Evolutionary conservation across 2,888 invertebrate genomes (phyloP).

Genomic region (Monopis laevigella): DNA sequence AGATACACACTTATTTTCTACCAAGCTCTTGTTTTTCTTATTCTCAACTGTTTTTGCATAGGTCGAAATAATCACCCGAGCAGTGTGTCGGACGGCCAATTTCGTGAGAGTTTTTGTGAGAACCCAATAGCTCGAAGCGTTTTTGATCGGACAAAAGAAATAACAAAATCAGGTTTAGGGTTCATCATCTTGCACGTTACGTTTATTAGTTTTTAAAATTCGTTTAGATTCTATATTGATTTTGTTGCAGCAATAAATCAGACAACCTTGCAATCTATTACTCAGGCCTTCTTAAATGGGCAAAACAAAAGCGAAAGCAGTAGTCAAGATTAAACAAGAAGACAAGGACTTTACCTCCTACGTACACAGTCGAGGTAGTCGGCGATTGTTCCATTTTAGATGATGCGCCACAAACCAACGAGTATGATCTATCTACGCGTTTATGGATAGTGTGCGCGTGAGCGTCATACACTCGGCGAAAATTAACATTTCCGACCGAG

Average conservation of each 20-base stretch:
- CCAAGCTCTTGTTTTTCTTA: slow-evolving; percentile 12
- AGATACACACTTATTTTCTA: slow-evolving; percentile 12
- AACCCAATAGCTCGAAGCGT: slow-evolving; percentile 9
- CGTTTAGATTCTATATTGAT: slow-evolving; percentile 1
- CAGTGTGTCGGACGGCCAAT: slow-evolving; percentile 9
- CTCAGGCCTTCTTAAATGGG: too few relatives aligned
- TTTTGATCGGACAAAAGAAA: slow-evolving; percentile 4
- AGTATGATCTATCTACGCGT: neutral
- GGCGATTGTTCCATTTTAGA: slow-evolving; percentile 10
- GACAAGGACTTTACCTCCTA: slow-evolving; percentile 2
- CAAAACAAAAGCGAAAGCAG: slow-evolving; percentile 8
- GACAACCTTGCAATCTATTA: slow-evolving; percentile 6
- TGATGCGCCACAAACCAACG: slow-evolving; percentile 2
- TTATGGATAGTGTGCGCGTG: slow-evolving; percentile 8
- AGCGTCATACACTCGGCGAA: slow-evolving; percentile 9
- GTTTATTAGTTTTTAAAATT: slow-evolving; percentile 4
- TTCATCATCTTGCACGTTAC: slow-evolving; percentile 1
- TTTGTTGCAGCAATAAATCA: slow-evolving; percentile 8
- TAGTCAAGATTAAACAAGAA: neutral
- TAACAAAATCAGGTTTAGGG: slow-evolving; percentile 4
- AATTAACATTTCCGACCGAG: slow-evolving; percentile 12
- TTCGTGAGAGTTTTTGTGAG: slow-evolving; percentile 13
- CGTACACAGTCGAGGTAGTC: slow-evolving; percentile 1
- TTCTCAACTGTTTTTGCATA: slow-evolving; percentile 9
- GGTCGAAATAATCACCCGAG: slow-evolving; percentile 9